Conservation (phyloP, 1,140 invertebrate species). For the Antheraea pernyi region DNA sequence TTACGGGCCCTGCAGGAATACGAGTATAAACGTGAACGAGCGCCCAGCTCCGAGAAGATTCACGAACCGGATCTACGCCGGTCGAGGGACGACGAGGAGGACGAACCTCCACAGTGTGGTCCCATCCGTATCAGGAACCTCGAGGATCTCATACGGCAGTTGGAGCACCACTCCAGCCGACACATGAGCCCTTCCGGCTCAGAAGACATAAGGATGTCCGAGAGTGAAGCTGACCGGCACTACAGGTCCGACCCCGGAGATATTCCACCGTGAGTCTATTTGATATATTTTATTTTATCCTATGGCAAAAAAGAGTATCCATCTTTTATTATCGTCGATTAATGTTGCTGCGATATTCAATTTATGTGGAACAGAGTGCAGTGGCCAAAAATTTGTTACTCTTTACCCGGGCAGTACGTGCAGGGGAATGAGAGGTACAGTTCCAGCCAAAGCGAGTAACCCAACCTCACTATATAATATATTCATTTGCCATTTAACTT, state of each 20-base stretch:
- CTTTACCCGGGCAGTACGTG: too few species aligned
- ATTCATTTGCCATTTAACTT: too few species aligned
- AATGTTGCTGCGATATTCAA: too few species aligned
- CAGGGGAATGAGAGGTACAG: too few species aligned
- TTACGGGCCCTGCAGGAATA: conserved; percentile 83
- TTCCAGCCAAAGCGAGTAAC: too few species aligned
- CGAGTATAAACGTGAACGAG: conserved; percentile 79
- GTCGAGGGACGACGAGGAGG: conserved; percentile 80
- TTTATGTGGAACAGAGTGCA: too few species aligned
- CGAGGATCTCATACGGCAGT: conserved; percentile 93
- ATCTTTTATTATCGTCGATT: too few species aligned
- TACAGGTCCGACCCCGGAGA: conserved; percentile 91
- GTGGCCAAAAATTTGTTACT: too few species aligned
- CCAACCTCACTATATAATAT: too few species aligned
- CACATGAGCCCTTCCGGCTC: conserved; percentile 95
- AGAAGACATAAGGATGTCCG: conserved; percentile 94
- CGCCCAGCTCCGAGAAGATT: conserved; percentile 83
- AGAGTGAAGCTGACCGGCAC: conserved; percentile 93
- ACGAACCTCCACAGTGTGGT: conserved; percentile 85
- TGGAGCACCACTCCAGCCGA: conserved; percentile 92
- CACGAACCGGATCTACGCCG: conserved; percentile 80
- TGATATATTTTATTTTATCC: background rate
- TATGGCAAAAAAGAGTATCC: too few species aligned
- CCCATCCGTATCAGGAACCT: conserved; percentile 92
- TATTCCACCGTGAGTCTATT: conserved; percentile 54